Conservation (phyloP, 2,888 invertebrate genomes). For the Himalopsyche anomala region DNA sequence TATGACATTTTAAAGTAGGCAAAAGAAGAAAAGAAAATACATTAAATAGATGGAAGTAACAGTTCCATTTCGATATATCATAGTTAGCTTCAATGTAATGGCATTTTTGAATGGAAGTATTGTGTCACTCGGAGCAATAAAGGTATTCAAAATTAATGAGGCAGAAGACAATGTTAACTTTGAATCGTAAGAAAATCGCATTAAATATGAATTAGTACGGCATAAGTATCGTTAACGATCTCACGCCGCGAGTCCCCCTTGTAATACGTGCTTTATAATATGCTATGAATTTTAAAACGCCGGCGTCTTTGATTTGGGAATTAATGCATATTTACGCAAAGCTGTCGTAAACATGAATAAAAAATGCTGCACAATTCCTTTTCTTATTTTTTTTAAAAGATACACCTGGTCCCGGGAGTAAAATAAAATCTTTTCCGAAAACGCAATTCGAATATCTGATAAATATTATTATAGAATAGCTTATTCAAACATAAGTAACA, state of each 20-base stretch:
- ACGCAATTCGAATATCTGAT: background rate
- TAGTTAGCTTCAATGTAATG: slow-evolving; percentile 58
- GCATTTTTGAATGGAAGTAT: slow-evolving; percentile 54
- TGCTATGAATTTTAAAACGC: slow-evolving; percentile 63
- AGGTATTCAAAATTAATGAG: slow-evolving; percentile 65
- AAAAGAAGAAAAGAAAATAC: background rate
- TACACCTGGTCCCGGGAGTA: background rate
- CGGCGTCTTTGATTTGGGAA: slow-evolving; percentile 53
- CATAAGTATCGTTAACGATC: slow-evolving; percentile 60
- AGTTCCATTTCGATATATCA: slow-evolving; percentile 55
- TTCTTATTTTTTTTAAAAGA: slow-evolving; percentile 4
- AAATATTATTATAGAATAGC: background rate
- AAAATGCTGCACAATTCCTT: background rate
- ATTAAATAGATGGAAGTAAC: background rate
- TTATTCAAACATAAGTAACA: too few relatives aligned
- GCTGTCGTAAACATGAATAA: slow-evolving; percentile 38
- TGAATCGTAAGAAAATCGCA: slow-evolving; percentile 64
- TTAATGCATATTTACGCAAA: slow-evolving; percentile 49
- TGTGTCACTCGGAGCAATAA: slow-evolving; percentile 57
- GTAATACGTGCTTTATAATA: slow-evolving; percentile 52
- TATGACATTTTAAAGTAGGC: background rate
- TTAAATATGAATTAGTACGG: slow-evolving; percentile 65
- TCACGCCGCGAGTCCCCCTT: slow-evolving; percentile 45
- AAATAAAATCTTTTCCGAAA: slow-evolving; percentile 9
- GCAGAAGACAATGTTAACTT: slow-evolving; percentile 64